A percentile compares a stretch with the other conserved stretches of the same genome.
Conservation (phyloP, 1,140 invertebrate genomes). For the Zaprionus tsacasi region DNA sequence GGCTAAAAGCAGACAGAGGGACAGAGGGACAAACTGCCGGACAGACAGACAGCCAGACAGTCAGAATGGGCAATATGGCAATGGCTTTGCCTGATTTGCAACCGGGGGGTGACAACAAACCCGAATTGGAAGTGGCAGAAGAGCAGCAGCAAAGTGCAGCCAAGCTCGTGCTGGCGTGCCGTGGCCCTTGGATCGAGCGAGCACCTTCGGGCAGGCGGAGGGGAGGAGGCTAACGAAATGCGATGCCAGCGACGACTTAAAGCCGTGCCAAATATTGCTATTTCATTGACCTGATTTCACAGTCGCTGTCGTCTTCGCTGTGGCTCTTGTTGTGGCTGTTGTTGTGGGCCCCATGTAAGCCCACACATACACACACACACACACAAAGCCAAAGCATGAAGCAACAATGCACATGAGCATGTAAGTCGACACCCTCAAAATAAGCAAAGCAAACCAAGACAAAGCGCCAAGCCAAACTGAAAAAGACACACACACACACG, state of each 20-base stretch:
- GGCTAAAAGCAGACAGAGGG: not conserved
- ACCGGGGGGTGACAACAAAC: conserved; percentile 17
- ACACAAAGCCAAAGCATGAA: conserved; percentile 58
- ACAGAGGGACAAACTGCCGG: not conserved
- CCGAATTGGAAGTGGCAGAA: not conserved
- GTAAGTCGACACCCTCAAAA: conserved; percentile 61
- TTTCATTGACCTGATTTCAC: conserved; percentile 79
- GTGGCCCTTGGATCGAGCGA: conserved; percentile 8
- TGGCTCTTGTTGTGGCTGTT: conserved; percentile 36
- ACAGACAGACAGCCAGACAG: not conserved
- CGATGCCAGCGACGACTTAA: conserved; percentile 64
- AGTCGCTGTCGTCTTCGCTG: conserved; percentile 32
- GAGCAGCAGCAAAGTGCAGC: conserved; percentile 1
- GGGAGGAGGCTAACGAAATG: conserved; percentile 51
- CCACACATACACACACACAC: too few species aligned
- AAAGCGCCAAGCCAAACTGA: conserved; percentile 25
- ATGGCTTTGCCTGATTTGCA: conserved; percentile 30
- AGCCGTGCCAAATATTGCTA: conserved; percentile 77
- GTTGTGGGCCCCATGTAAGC: conserved; percentile 46
- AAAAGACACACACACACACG: conserved; percentile 6
- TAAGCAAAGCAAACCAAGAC: conserved; percentile 4
- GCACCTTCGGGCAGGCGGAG: conserved; percentile 52
- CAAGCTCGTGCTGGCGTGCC: not conserved
- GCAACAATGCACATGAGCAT: conserved; percentile 73
- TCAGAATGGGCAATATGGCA: conserved; percentile 23